phyloP scores from a whole-genome alignment of 2,888 invertebrate species.

The Molanna angustata region DNA sequence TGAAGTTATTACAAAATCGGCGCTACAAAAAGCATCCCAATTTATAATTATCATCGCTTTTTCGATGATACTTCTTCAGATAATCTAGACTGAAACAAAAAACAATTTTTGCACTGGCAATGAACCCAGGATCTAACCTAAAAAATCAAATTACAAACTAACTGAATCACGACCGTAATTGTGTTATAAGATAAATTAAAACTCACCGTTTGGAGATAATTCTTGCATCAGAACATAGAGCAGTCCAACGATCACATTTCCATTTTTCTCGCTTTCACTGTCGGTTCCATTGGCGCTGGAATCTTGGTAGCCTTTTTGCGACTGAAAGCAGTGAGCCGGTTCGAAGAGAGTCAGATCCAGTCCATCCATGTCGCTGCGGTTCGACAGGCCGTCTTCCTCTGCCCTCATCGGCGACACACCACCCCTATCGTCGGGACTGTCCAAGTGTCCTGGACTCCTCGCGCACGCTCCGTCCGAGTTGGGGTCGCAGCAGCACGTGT shows the following conservation, averaged over 20 bases:
- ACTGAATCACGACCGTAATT: no score
- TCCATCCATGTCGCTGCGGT: constrained; percentile 62
- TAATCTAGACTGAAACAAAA: no score
- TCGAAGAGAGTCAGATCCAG: constrained; percentile 65
- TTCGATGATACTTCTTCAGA: no score
- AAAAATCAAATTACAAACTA: no score
- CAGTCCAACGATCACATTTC: constrained; percentile 44
- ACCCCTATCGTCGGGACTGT: constrained; percentile 46
- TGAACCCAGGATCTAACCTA: no score
- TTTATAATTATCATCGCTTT: no score
- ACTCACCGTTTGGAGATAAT: constrained; percentile 12
- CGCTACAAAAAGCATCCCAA: no score
- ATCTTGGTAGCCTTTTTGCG: no score
- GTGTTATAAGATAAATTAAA: not conserved
- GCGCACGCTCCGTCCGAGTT: constrained; percentile 52
- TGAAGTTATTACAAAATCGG: no score
- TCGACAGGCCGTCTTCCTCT: constrained; percentile 46
- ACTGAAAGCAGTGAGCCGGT: constrained; percentile 44
- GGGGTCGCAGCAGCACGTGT: constrained; percentile 59
- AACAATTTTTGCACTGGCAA: no score
- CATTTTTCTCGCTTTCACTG: constrained; percentile 35
- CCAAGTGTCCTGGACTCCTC: constrained; percentile 46
- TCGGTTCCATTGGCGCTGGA: constrained; percentile 36
- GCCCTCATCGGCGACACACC: constrained; percentile 44
- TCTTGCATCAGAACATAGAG: constrained; percentile 44